Evolutionary conservation across 2,113 vertebrate species (phyloP).

Genomic region (Toxotes jaculatrix): DNA sequence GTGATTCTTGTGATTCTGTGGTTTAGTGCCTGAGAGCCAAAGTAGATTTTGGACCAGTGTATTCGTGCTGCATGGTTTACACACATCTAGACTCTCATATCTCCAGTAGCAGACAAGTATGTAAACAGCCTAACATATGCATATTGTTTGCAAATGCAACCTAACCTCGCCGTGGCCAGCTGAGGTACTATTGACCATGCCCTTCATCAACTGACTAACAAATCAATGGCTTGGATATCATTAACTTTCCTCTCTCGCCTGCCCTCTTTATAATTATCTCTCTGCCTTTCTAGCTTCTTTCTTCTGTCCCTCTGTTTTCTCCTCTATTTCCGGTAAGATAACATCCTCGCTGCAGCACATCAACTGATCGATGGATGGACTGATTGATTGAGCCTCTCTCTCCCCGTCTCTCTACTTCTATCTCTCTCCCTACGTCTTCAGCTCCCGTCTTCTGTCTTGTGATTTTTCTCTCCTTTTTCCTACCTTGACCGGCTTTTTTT

Average conservation of each 20-base stretch:
- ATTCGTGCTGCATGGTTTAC: conserved; percentile 50
- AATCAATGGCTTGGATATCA: conserved; percentile 70
- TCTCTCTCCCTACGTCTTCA: conserved; percentile 6
- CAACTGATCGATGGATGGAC: conserved; percentile 60
- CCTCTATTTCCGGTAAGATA: conserved; percentile 56
- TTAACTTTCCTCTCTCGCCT: conserved; percentile 56
- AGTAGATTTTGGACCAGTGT: conserved; percentile 30
- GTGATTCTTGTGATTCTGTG: conserved; percentile 51
- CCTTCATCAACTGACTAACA: conserved; percentile 63
- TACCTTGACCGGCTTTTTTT: background rate
- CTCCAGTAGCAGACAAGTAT: conserved; percentile 30
- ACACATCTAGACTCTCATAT: conserved; percentile 17
- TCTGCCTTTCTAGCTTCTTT: conserved; percentile 40
- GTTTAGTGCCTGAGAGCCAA: conserved; percentile 17
- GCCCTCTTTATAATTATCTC: conserved; percentile 52
- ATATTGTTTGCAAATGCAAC: conserved; percentile 15
- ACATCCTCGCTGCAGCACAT: conserved; percentile 46
- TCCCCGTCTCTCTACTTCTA: background rate
- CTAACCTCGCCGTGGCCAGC: conserved; percentile 21
- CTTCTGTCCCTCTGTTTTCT: conserved; percentile 29
- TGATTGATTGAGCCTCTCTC: conserved; percentile 52
- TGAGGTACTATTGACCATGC: conserved; percentile 60
- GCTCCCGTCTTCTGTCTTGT: background rate
- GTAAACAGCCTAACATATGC: conserved; percentile 41
- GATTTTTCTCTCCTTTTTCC: conserved; percentile 6